Percentiles rank a stretch among this genome's conserved stretches.
Evolutionary conservation across 2,888 invertebrate species (phyloP).

Genomic region (Sphaerophoria rueppellii): DNA sequence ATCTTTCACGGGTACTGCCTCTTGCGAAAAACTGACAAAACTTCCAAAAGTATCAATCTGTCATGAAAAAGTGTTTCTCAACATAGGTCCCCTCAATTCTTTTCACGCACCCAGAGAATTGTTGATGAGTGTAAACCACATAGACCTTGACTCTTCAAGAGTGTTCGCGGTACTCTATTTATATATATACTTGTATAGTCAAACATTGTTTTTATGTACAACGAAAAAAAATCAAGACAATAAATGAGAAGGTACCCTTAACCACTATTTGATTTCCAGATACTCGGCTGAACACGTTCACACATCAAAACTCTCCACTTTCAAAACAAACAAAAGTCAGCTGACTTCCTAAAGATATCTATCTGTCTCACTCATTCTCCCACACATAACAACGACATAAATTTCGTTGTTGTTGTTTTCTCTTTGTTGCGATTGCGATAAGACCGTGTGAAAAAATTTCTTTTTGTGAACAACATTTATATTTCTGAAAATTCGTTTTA

Average conservation of each 20-base stretch:
- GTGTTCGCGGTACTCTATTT: no score
- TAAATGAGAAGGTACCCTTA: neutral
- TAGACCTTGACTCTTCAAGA: no score
- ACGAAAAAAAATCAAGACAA: no score
- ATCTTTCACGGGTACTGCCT: no score
- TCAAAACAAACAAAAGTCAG: slow-evolving; percentile 55
- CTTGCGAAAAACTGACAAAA: no score
- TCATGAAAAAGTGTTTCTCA: no score
- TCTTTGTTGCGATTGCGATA: slow-evolving; percentile 31
- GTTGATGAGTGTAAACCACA: no score
- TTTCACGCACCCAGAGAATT: no score
- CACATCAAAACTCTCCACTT: slow-evolving; percentile 45
- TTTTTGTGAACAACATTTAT: slow-evolving; percentile 1
- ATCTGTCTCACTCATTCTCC: slow-evolving; percentile 24
- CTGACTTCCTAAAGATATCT: slow-evolving; percentile 25
- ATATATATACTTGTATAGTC: no score
- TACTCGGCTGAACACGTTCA: slow-evolving; percentile 18
- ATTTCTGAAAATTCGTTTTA: slow-evolving; percentile 15
- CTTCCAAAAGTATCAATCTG: no score
- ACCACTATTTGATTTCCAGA: neutral
- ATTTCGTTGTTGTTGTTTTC: slow-evolving; percentile 38
- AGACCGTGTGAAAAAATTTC: slow-evolving; percentile 27
- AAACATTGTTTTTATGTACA: no score
- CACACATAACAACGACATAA: slow-evolving; percentile 11
- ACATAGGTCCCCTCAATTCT: no score